These are phyloP conservation scores for Xestia sexstrigata DNA, from an alignment of 2,888 invertebrate genomes.

Conservation along the genomic window DNA sequence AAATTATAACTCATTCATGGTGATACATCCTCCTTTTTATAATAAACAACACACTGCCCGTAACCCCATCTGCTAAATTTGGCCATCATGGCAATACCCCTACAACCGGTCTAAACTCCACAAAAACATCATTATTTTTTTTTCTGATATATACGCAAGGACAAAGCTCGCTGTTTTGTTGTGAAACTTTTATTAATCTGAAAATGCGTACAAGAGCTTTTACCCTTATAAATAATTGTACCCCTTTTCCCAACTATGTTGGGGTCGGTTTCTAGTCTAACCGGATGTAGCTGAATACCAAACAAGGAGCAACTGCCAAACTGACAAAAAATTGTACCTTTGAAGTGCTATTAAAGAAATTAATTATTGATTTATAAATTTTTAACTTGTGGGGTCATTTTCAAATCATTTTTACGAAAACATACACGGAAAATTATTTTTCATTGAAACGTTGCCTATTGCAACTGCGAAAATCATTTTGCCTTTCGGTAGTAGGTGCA, in stretches of 20 bases:
- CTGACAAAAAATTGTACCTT: background rate
- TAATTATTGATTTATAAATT: background rate
- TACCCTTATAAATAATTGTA: background rate
- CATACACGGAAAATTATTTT: background rate
- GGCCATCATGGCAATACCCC: background rate
- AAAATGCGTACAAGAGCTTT: background rate
- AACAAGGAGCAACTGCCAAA: too few relatives aligned
- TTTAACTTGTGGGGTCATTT: background rate
- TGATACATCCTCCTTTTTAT: constrained; percentile 4
- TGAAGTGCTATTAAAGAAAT: background rate
- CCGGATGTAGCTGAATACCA: too few relatives aligned
- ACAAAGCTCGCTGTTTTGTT: background rate
- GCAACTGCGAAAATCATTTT: background rate
- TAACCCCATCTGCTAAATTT: background rate
- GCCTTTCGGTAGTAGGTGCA: constrained; percentile 7
- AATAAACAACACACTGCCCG: background rate
- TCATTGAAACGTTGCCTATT: background rate
- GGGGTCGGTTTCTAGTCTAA: too few relatives aligned
- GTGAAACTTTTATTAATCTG: too few relatives aligned
- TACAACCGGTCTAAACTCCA: background rate
- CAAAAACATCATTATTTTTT: background rate
- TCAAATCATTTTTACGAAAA: background rate
- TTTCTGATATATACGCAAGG: background rate
- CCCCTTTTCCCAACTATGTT: too few relatives aligned
- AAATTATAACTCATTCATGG: background rate